phyloP scores from a whole-genome alignment of 1,140 invertebrate species.

The Trichomalopsis sarcophagae region DNA sequence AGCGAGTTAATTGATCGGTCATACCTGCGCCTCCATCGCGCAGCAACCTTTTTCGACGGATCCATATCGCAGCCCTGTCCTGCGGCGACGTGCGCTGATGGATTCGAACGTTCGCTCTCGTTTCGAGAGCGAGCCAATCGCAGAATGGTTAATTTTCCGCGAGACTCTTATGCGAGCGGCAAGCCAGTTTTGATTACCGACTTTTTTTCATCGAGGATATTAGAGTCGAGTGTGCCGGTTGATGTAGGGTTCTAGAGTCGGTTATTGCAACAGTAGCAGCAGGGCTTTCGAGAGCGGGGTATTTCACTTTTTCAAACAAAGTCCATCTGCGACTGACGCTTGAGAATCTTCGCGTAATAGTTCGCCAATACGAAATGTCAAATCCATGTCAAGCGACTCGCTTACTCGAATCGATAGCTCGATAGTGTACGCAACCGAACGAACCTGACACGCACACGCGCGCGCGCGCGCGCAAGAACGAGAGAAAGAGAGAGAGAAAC shows the following conservation, averaged over 20 bases:
- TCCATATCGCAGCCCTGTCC: conserved; percentile 16
- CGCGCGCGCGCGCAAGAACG: too few species aligned
- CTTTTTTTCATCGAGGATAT: neutral
- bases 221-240: too few species aligned
- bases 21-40: neutral
- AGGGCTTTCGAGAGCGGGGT: too few species aligned
- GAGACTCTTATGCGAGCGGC: neutral
- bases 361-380: too few species aligned
- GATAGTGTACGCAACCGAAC: too few species aligned
- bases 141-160: neutral
- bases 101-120: neutral
- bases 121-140: neutral
- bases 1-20: conserved; percentile 9
- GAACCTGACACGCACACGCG: too few species aligned
- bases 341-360: neutral
- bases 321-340: neutral
- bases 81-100: neutral
- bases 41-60: neutral
- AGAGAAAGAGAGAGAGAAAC: too few species aligned
- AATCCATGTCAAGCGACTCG: too few species aligned
- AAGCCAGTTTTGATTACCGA: neutral
- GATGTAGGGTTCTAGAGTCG: neutral
- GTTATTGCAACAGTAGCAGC: too few species aligned
- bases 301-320: neutral
- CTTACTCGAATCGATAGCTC: too few species aligned